Evolutionary conservation across 2,888 invertebrate species (phyloP).

Genomic region (Synergus japonicus): DNA sequence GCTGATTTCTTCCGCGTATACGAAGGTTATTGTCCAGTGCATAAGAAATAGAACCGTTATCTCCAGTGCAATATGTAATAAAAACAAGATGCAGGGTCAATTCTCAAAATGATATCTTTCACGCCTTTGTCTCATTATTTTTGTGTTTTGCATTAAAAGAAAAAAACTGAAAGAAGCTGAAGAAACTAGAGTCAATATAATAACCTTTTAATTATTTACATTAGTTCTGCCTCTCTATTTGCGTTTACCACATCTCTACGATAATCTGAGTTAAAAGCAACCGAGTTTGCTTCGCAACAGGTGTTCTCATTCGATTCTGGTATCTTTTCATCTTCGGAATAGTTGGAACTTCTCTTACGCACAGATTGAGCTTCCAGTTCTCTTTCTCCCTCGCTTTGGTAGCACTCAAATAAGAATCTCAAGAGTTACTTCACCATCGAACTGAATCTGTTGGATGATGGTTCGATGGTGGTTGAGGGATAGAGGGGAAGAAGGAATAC

Average conservation of each 20-base stretch:
- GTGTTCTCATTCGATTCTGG: conserved; percentile 30
- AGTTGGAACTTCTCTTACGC: neutral
- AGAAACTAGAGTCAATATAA: neutral
- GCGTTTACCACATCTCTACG: neutral
- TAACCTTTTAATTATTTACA: neutral
- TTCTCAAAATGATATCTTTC: conserved; percentile 21
- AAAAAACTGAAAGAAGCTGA: neutral
- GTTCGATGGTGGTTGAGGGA: conserved; percentile 8
- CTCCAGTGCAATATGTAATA: neutral
- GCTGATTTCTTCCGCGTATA: neutral
- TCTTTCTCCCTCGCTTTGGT: conserved; percentile 8
- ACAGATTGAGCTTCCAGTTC: conserved; percentile 2
- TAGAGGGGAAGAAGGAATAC: conserved; percentile 35
- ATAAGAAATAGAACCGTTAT: conserved; percentile 32
- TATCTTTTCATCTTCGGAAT: conserved; percentile 30
- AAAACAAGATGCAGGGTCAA: conserved; percentile 21
- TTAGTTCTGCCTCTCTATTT: neutral
- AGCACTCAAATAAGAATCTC: conserved; percentile 17
- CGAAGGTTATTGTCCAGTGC: conserved; percentile 5
- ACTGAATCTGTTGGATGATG: conserved; percentile 7
- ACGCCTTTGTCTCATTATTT: neutral
- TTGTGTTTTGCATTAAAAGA: neutral
- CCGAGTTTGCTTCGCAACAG: neutral
- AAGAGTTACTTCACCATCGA: conserved; percentile 42
- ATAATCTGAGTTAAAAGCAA: neutral